Conservation (phyloP, 2,888 invertebrate genomes). For the Cosmopolites sordidus region DNA sequence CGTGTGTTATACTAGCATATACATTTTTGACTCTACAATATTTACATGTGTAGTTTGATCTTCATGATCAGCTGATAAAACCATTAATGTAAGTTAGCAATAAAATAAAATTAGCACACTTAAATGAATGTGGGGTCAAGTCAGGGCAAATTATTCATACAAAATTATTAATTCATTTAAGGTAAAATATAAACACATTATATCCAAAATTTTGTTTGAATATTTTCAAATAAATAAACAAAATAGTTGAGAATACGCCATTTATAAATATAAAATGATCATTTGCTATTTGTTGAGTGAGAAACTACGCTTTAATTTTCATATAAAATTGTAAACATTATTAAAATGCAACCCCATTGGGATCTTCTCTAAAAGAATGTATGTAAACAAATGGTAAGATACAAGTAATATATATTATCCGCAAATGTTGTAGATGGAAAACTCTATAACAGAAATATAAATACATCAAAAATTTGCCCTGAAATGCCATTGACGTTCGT, state of each 20-base stretch:
- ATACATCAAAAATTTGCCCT: background rate
- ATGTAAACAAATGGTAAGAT: constrained; percentile 10
- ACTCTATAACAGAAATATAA: background rate
- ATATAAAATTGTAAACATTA: constrained; percentile 1
- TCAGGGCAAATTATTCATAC: background rate
- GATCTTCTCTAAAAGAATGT: background rate
- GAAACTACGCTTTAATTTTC: background rate
- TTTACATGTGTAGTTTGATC: background rate
- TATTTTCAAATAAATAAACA: too few relatives aligned
- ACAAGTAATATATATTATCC: background rate
- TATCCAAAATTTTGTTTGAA: too few relatives aligned
- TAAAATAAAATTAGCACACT: background rate
- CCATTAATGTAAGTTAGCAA: background rate
- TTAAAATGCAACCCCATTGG: constrained; percentile 7
- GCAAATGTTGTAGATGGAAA: background rate
- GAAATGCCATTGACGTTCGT: constrained; percentile 13
- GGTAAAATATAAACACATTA: too few relatives aligned
- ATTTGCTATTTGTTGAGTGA: background rate
- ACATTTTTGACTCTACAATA: too few relatives aligned
- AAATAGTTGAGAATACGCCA: background rate
- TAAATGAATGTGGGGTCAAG: background rate
- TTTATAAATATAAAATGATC: background rate
- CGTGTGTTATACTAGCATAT: too few relatives aligned
- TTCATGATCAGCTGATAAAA: background rate
- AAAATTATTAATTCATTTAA: too few relatives aligned